Evolutionary conservation across 2,888 invertebrate species (phyloP), one percentile per base, ranked within the genome.

Genomic region (Amphiduros pacificus): DNA sequence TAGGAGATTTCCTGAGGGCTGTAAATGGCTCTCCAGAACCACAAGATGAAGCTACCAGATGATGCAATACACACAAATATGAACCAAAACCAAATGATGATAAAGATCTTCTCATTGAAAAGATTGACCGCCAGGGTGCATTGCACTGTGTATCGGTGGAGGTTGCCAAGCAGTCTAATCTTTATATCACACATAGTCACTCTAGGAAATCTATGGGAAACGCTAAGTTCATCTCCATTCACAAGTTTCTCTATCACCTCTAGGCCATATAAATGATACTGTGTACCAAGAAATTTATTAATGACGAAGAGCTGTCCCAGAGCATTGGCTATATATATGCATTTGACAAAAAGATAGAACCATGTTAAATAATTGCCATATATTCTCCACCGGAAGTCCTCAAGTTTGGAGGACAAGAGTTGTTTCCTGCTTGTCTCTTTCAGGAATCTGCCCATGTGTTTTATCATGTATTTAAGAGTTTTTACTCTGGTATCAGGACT

Each of bases 81-180:
- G 58, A 84, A 76, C 85, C 85, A 85, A 74, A 84, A 85, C 85
- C 85, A 85, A 41, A 85, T 73, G 75, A 85, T 84, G 67, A 80
- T 81, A 68, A 77, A 82, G 55, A 82, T 80, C 69, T 80, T 81
- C 67, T 81, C 69, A 54, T 68, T 66, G 66, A 69, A 68, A 44
- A 69, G 60, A 55, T 69, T 69, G 32, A 69, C 61, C 26, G 82
- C 80, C 56, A 82, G 69, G 5, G 78, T 77, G 69, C 82, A 82
- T 65, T 82, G 82, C 22, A 81, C 76, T 27, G 78, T 81, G 64
- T 84, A 82, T n/a, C 80, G 72, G 69, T 85, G 83, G 36, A 82
- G 80, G 31, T 66, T 60, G 17, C 70, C 72, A 24, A 84, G 75
- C 61, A 81, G 82, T 28, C 85, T 82, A 53, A 81, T 77, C 60